These are phyloP conservation scores for Tillus elongatus DNA, from an alignment of 2,888 invertebrate genomes.

Conservation along the genomic window DNA sequence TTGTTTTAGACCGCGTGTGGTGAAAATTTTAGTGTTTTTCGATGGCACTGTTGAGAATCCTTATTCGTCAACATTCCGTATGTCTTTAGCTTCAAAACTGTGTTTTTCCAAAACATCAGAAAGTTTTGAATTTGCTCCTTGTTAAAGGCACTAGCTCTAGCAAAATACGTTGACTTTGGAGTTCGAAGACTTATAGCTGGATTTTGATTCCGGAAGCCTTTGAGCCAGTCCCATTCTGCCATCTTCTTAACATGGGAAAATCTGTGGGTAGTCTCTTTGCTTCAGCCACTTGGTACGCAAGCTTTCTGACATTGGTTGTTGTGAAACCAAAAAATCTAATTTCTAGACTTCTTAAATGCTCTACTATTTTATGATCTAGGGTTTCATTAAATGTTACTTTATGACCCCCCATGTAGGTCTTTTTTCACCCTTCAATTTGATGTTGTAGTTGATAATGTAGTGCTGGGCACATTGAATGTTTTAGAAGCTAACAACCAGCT, in stretches of 20 bases:
- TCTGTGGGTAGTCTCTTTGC: constrained; percentile 4
- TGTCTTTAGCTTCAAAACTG: too few species aligned
- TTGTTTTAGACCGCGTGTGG: constrained; percentile 33
- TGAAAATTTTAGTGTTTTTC: constrained; percentile 30
- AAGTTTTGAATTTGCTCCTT: too few species aligned
- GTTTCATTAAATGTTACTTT: constrained; percentile 12
- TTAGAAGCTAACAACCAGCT: too few species aligned
- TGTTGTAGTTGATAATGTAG: neutral
- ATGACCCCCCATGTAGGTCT: constrained; percentile 12
- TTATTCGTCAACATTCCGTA: constrained; percentile 19
- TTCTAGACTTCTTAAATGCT: too few species aligned
- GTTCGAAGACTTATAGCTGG: too few species aligned
- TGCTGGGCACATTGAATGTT: constrained; percentile 3
- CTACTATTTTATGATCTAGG: constrained; percentile 11
- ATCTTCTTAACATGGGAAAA: constrained; percentile 3
- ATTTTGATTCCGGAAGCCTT: too few species aligned
- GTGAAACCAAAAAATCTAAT: constrained; percentile 11
- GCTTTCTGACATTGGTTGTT: constrained; percentile 7
- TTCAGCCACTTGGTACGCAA: too few species aligned
- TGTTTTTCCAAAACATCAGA: too few species aligned
- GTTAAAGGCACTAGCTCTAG: too few species aligned
- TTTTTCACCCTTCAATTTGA: constrained; percentile 7
- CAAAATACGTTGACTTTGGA: too few species aligned
- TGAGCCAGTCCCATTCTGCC: too few species aligned
- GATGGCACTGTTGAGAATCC: constrained; percentile 31